phyloP scores from a whole-genome alignment of 2,888 invertebrate species.

The Apamea monoglypha region DNA sequence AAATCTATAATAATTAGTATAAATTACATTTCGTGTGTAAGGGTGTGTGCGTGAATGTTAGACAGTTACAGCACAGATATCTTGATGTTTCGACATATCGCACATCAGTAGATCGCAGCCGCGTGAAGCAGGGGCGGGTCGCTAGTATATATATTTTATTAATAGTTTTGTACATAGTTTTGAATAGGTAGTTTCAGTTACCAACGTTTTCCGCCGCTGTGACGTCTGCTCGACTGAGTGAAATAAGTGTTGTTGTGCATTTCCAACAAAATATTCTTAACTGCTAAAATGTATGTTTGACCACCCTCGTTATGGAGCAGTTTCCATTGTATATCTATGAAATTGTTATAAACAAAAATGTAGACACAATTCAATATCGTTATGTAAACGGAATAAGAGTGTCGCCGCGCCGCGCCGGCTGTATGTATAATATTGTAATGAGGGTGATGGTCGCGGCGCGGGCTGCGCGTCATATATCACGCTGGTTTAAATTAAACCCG shows the following conservation, averaged over 20 bases:
- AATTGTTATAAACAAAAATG: background rate
- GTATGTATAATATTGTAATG: constrained; percentile 16
- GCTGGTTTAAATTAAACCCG: constrained; percentile 82
- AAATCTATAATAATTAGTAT: background rate
- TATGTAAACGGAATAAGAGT: constrained; percentile 15
- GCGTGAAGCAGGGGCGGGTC: too few species aligned
- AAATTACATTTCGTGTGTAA: background rate
- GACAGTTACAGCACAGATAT: too few species aligned
- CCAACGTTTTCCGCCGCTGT: too few species aligned
- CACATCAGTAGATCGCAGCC: background rate
- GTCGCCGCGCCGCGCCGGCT: constrained; percentile 11
- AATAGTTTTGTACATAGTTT: background rate
- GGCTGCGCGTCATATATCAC: constrained; percentile 78
- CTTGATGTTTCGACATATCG: too few species aligned
- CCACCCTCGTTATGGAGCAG: background rate
- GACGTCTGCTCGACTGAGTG: background rate
- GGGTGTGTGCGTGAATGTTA: background rate
- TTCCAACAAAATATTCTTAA: background rate
- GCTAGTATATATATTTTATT: too few species aligned
- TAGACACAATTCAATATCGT: background rate
- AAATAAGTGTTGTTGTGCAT: background rate
- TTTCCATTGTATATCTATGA: background rate
- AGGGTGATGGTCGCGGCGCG: constrained; percentile 55
- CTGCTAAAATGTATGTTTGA: background rate
- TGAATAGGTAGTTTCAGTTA: background rate